Base-by-base conservation (phyloP, 2,888 invertebrate genomes). In the Tromatobia lineatoria region DNA sequence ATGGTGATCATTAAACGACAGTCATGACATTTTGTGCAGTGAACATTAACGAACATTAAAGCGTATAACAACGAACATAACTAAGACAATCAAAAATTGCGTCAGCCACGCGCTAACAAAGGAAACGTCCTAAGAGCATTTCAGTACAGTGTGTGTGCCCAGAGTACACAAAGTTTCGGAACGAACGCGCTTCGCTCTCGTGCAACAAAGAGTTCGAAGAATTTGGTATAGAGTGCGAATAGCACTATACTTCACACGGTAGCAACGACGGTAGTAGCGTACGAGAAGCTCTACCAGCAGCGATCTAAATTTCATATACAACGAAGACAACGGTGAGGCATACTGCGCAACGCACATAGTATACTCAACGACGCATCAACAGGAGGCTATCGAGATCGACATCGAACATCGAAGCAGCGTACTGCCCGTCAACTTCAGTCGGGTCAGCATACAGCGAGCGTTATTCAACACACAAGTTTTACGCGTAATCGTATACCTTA, bases 151-250 rank as follows among this genome's bases (percentile, higher is more conserved):
- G 50, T 50, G 50, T 50, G 50, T n/a, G 50, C n/a, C 3, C 50
- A 50, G n/a, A 50, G n/a, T 50, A 50, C n/a, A 50, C 50, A 50
- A 50, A 50, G 50, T n/a, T n/a, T 50, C 50, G n/a, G 6, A 45
- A 50, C 50, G n/a, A 50, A 50, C 50, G 50, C 50, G n/a, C 50
- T 50, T 50, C n/a, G 50, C 18, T n/a, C n/a, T 50, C 50, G 50
- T 50, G 50, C 50, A 50, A 50, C 50, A 15, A 15, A 18, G 50
- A 50, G 45, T 10, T 50, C 50, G 50, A 50, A 50, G 50, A 50
- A 50, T 29, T 15, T 50, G n/a, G 50, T 50, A 50, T 50, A 50
- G 50, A n/a, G 50, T n/a, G 50, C 50, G 15, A 2, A 50, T 29
- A 4, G 18, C 50, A 6, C 50, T 50, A 50, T 50, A 50, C 50